Conservation (phyloP, 1,140 invertebrate genomes). For the Callitettix versicolor region DNA sequence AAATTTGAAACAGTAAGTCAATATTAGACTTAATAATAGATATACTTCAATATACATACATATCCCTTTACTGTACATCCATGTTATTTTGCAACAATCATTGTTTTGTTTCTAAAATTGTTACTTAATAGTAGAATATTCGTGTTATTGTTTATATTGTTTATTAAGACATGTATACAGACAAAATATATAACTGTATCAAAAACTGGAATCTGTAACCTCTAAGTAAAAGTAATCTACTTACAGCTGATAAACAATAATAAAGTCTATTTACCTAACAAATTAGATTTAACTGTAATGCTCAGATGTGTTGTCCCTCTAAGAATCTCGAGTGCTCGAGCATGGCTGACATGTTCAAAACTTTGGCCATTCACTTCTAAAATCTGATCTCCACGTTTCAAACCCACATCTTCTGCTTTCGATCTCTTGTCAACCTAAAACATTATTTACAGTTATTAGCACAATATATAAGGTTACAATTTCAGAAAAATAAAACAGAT, state of each 20-base stretch:
- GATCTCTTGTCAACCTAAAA: slow-evolving; percentile 70
- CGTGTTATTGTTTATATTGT: too few species aligned
- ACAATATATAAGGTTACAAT: neutral
- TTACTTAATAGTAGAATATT: too few species aligned
- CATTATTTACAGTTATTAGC: neutral
- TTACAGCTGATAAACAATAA: too few species aligned
- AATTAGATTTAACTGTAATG: slow-evolving; percentile 94
- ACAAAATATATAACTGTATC: too few species aligned
- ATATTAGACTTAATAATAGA: too few species aligned
- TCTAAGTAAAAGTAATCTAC: too few species aligned
- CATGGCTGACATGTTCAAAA: slow-evolving; percentile 83
- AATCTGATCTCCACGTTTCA: slow-evolving; percentile 95
- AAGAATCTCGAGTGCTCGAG: slow-evolving; percentile 84
- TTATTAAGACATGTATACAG: too few species aligned
- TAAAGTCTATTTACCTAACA: slow-evolving; percentile 56
- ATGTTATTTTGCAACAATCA: too few species aligned
- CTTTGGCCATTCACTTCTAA: slow-evolving; percentile 95
- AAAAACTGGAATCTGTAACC: too few species aligned
- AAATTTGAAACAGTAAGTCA: slow-evolving; percentile 24
- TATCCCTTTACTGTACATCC: too few species aligned
- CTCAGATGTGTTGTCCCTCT: slow-evolving; percentile 88
- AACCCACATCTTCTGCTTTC: slow-evolving; percentile 90
- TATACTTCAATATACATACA: slow-evolving; percentile 2
- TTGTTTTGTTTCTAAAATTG: too few species aligned
- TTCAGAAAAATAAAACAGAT: neutral